These are phyloP conservation scores for Spondyliosoma cantharus DNA, from an alignment of 2,797 vertebrate species.

Conservation along the genomic window DNA sequence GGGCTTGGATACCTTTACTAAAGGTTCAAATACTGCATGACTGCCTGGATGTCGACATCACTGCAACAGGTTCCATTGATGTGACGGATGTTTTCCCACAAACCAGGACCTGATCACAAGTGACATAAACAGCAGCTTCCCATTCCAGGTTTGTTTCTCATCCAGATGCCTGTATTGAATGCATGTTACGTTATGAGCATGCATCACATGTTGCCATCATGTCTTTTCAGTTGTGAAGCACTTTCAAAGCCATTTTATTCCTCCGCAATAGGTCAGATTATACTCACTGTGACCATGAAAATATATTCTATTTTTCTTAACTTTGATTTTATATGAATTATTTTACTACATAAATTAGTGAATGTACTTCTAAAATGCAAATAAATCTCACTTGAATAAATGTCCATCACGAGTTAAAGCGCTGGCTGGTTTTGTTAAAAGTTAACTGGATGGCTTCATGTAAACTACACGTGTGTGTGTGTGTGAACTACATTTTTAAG, in stretches of 20 bases:
- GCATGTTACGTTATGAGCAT: conserved; percentile 71
- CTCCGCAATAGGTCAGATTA: conserved; percentile 79
- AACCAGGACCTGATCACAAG: not conserved
- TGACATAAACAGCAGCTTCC: conserved; percentile 45
- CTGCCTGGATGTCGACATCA: conserved; percentile 52
- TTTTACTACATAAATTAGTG: conserved; percentile 82
- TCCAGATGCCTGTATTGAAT: conserved; percentile 47
- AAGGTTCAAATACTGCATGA: conserved; percentile 70
- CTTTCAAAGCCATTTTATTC: conserved; percentile 78
- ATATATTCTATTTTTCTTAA: conserved; percentile 82
- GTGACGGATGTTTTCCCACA: conserved; percentile 33
- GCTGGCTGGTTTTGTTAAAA: conserved; percentile 42
- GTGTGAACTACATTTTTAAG: not conserved
- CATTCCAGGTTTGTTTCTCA: conserved; percentile 35
- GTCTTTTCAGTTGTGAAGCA: conserved; percentile 67
- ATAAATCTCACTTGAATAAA: conserved; percentile 75
- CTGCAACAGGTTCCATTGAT: conserved; percentile 28
- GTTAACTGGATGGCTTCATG: not conserved
- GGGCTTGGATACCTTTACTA: conserved; percentile 36
- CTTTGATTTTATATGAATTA: conserved; percentile 84
- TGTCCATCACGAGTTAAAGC: conserved; percentile 54
- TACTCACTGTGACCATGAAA: conserved; percentile 80
- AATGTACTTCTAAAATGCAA: conserved; percentile 76
- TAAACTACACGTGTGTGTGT: not conserved
- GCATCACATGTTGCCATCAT: conserved; percentile 41